Evolutionary conservation across 1,140 invertebrate genomes (phyloP), one percentile per base, ranked within the genome.

Genomic region (Zaprionus lachaisei): DNA sequence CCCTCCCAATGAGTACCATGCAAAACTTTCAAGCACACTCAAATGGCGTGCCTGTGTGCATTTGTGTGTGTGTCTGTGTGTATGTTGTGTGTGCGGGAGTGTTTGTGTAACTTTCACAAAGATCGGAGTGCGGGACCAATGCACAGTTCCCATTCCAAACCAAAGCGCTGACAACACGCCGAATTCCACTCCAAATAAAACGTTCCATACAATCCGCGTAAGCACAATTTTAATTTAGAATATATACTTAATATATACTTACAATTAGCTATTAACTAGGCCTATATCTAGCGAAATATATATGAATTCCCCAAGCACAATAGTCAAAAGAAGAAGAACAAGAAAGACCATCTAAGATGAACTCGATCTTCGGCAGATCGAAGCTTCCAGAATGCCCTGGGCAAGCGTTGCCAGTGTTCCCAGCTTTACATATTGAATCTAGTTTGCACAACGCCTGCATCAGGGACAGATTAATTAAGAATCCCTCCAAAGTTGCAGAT

Each of bases 151-250:
- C 73, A 77, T 66, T 72, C 74, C 54, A 67, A 65, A 47, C n/a
- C 31, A 9, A 65, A 55, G 78, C 61, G 62, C 81, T 74, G 81
- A 78, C 65, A 85, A 81, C 82, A 83, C 78, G 79, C 82, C 82
- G 1, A 63, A 77, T 74, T 63, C 63, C 69, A 82, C 51, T 57
- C 12, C 54, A 64, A 69, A 70, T 12, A 69, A 76, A 81, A 79
- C 38, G 64, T 77, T 73, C 71, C 70, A 78, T 72, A 79, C 77
- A 89, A 89, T 89, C 84, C 85, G 84, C 84, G 84, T 81, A 74
- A 81, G 84, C 84, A 89, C 84, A 89, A 89, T 89, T 90, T 89
- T 90, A 80, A 90, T 89, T 89, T 90, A 89, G 84, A 81, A 70
- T 26, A 57, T 55, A 61, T 28, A 68, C 77, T 72, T 28, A 68